Evolutionary conservation across 2,888 invertebrate species (phyloP), one percentile per base, ranked within the genome.

Genomic region (Meandrusa payeni): DNA sequence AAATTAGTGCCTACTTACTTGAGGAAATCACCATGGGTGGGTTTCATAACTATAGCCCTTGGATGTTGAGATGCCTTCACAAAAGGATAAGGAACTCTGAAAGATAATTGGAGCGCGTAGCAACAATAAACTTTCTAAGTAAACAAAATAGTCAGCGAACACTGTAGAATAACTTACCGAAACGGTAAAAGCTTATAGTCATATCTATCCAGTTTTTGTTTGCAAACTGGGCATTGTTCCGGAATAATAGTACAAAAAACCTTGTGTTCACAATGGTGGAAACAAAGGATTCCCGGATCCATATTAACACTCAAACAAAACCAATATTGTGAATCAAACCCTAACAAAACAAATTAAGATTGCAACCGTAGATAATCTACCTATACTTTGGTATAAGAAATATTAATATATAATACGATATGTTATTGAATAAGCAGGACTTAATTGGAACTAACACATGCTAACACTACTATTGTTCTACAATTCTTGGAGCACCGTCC

Each of bases 281-380:
- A 95, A 88, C 97, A 97, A 74, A 96, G 90, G 71, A 97, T 94
- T 64, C 94, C 93, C 61, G 94, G 93, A 89, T 94, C 94, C 89
- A 91, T 91, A 68, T 73, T 76, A 54, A 49, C 52, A 60, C 52
- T 39, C 50, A 47, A 50, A 64, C 50, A 70, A 48, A 51, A 37
- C 47, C 46, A 26, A 47, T 60, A 58, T 69, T 60, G 60, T 77
- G 64, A 73, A 75, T 76, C 47, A 66, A 75, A 72, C 62, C 44
- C 48, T 45, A 48, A 47, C 49, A 58, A 48, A 56, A 61, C 9
- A 4, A 9, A 5, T 7, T 5, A 17, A 2, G 19, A 34, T 29
- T 9, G 2, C 7, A 38, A 38, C n/a, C 20, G 9, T 0, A 13
- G 20, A 10, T n/a, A 26, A 26, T 10, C 6, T 6, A 27, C 10